Evolutionary conservation across 2,888 invertebrate genomes (phyloP).

Genomic region (Toxonevra muliebris): DNA sequence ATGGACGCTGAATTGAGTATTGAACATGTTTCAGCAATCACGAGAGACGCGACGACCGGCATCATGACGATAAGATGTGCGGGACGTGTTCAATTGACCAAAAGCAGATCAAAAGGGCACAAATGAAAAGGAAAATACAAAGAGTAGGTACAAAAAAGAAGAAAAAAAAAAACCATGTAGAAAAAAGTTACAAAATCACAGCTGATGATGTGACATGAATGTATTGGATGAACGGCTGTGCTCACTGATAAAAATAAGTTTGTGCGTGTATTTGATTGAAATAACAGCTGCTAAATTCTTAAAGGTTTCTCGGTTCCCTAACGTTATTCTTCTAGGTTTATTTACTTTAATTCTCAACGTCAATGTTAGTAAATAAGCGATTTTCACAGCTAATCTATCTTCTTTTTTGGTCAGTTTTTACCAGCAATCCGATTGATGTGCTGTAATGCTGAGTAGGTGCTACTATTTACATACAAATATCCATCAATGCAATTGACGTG

Average conservation of each 20-base stretch:
- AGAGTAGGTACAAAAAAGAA: neutral
- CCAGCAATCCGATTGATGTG: neutral
- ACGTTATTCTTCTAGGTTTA: no score
- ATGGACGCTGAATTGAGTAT: neutral
- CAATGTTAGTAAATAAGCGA: neutral
- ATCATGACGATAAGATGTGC: constrained; percentile 28
- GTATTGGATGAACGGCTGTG: no score
- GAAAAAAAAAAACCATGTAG: neutral
- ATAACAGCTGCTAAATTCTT: neutral
- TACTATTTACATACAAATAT: neutral
- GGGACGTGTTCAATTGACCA: constrained; percentile 51
- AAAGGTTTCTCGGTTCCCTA: neutral
- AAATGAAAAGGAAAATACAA: neutral
- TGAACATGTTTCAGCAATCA: neutral
- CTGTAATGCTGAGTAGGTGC: no score
- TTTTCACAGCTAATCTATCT: constrained; percentile 2
- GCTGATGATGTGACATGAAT: no score
- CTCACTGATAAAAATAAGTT: no score
- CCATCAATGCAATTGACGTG: neutral
- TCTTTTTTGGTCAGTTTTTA: neutral
- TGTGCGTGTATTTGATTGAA: neutral
- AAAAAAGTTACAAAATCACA: neutral
- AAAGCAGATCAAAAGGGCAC: no score
- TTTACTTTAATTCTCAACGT: neutral
- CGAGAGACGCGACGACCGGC: constrained; percentile 1